Percentiles rank a stretch among this genome's conserved stretches.
Conservation (phyloP, 1,140 invertebrate species). For the Ips nitidus region DNA sequence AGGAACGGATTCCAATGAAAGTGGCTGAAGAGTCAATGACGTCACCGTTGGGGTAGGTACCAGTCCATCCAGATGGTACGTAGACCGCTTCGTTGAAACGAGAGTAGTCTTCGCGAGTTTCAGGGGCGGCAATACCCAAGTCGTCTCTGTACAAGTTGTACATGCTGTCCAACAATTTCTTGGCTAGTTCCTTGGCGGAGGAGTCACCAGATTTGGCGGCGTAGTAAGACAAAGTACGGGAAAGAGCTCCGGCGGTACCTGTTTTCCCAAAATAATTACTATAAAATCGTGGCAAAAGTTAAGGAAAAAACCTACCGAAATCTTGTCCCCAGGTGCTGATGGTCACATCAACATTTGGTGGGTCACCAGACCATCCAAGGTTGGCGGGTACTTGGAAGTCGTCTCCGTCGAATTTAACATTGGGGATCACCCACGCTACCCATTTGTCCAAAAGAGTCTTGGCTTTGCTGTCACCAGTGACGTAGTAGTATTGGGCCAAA, state of each 20-base stretch:
- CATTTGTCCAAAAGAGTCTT: conserved; percentile 30
- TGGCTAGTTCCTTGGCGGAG: conserved; percentile 27
- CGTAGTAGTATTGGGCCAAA: conserved; percentile 39
- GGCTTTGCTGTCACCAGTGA: conserved; percentile 34
- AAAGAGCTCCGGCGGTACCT: conserved; percentile 27
- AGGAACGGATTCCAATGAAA: conserved; percentile 35
- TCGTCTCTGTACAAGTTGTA: conserved; percentile 25
- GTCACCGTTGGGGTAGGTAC: conserved; percentile 38
- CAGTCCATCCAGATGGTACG: conserved; percentile 35
- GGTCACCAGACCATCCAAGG: conserved; percentile 29
- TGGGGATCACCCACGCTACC: conserved; percentile 25
- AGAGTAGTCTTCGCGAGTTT: conserved; percentile 25
- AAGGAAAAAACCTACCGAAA: not conserved
- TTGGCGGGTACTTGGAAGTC: conserved; percentile 26
- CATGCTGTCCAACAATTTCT: conserved; percentile 34
- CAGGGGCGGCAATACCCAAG: conserved; percentile 22
- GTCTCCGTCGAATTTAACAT: conserved; percentile 20
- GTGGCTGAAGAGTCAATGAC: conserved; percentile 35
- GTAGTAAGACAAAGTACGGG: conserved; percentile 35
- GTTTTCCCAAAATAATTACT: no score
- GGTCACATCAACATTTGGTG: conserved; percentile 31
- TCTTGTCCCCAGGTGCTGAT: conserved; percentile 21
- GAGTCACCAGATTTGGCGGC: conserved; percentile 34
- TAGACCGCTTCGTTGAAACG: conserved; percentile 31
- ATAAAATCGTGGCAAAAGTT: no score